A percentile compares a stretch with the other conserved stretches of the same genome.
Conservation (phyloP, 2,797 vertebrate genomes). For the Lepus oiostolus region DNA sequence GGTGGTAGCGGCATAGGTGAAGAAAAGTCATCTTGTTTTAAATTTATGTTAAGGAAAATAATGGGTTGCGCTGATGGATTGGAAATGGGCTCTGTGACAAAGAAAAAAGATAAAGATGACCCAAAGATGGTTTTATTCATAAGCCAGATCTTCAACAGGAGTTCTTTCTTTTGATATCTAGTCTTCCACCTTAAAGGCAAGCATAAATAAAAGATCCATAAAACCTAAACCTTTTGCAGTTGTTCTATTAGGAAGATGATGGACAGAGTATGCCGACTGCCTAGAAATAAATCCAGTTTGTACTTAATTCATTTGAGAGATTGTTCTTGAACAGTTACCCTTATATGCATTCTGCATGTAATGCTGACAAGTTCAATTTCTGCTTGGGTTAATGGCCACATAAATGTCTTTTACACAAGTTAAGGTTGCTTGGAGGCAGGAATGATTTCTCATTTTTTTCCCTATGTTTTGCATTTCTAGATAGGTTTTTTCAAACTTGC, state of each 20-base stretch:
- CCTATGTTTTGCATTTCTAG: constrained; percentile 64
- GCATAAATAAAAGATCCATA: not conserved
- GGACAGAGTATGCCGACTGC: constrained; percentile 54
- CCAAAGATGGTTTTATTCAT: not conserved
- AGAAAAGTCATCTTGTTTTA: not conserved
- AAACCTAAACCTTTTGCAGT: not conserved
- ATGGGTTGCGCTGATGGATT: not conserved
- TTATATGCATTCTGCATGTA: constrained; percentile 60
- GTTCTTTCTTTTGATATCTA: not conserved
- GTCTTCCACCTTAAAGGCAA: constrained; percentile 54
- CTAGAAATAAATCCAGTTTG: constrained; percentile 73
- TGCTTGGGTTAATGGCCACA: constrained; percentile 81
- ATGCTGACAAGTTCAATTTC: constrained; percentile 84
- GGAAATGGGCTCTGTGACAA: not conserved
- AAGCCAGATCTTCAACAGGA: not conserved
- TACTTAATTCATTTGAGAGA: constrained; percentile 78
- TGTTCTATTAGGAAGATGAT: constrained; percentile 73
- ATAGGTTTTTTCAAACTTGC: constrained; percentile 69
- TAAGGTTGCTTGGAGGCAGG: constrained; percentile 82
- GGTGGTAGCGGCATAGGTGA: not conserved
- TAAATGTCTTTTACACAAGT: constrained; percentile 78
- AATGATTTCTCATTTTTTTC: constrained; percentile 74
- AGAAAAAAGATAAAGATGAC: not conserved
- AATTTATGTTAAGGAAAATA: constrained; percentile 16
- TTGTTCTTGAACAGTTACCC: constrained; percentile 77